A percentile compares a stretch with the other conserved stretches of the same genome.
Evolutionary conservation across 2,888 invertebrate species (phyloP).

Genomic region (Ormyrus nitidulus): DNA sequence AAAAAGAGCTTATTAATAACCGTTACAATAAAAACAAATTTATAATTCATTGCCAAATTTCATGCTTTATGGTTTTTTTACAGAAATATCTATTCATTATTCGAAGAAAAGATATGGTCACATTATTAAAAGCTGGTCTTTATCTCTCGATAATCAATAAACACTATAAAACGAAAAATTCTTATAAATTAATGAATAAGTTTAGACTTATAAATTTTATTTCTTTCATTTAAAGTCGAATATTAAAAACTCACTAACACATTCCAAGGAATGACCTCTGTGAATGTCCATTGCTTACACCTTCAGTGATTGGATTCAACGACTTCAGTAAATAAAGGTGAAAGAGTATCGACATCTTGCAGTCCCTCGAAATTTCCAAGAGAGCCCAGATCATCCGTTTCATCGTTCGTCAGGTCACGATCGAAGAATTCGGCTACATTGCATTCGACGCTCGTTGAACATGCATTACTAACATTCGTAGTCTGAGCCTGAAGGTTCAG

Average conservation of each 20-base stretch:
- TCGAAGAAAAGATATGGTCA: conserved; percentile 39
- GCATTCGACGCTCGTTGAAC: conserved; percentile 66
- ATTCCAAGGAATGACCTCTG: conserved; percentile 34
- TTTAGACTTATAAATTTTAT: conserved; percentile 32
- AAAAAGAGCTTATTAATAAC: conserved; percentile 15
- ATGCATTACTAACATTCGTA: conserved; percentile 54
- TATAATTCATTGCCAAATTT: not conserved
- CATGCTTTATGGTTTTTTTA: not conserved
- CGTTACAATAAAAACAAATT: conserved; percentile 9
- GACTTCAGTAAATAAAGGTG: conserved; percentile 73
- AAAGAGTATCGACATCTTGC: conserved; percentile 71
- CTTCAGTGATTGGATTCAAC: conserved; percentile 71
- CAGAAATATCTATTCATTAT: not conserved
- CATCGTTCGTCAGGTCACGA: conserved; percentile 66
- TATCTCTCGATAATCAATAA: conserved; percentile 21
- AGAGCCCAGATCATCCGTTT: conserved; percentile 69
- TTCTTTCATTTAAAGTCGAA: conserved; percentile 33
- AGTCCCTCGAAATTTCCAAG: conserved; percentile 72
- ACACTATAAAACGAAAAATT: conserved; percentile 12
- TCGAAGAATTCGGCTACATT: conserved; percentile 71
- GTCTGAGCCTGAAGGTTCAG: conserved; percentile 66
- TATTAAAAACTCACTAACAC: conserved; percentile 44
- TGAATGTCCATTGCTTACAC: conserved; percentile 16
- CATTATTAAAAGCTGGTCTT: conserved; percentile 40
- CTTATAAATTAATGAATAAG: conserved; percentile 6